These are phyloP conservation scores for Pogonognathellus flavescens DNA, from an alignment of 1,140 invertebrate genomes.

Conservation along the genomic window DNA sequence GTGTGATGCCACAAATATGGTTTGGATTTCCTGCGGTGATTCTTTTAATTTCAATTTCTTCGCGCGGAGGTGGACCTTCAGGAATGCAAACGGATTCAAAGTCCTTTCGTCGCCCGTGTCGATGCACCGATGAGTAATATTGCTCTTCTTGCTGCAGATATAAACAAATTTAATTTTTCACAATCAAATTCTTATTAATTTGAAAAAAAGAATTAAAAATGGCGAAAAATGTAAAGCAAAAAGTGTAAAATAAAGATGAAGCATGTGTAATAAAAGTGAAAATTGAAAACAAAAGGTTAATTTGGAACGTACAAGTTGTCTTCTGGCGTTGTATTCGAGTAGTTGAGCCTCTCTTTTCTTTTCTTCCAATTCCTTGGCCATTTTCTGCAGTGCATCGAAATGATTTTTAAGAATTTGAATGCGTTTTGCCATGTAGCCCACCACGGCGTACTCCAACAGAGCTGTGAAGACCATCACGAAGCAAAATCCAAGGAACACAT, in stretches of 20 bases:
- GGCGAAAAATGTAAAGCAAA: background rate
- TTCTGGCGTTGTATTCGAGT: conserved; percentile 14
- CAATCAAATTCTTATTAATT: too few species aligned
- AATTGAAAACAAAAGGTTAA: too few species aligned
- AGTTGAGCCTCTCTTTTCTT: conserved; percentile 39
- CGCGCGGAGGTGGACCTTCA: background rate
- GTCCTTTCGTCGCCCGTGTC: conserved; percentile 43
- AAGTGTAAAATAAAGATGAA: too few species aligned
- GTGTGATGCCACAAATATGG: conserved; percentile 72
- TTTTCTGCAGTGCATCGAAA: conserved; percentile 86
- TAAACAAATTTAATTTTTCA: too few species aligned
- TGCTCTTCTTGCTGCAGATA: conserved; percentile 3
- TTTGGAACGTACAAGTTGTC: conserved; percentile 25
- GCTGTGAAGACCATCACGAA: conserved; percentile 74
- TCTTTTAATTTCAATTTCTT: conserved; percentile 54
- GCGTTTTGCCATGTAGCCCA: conserved; percentile 94
- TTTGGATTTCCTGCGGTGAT: conserved; percentile 68
- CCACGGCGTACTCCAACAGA: conserved; percentile 84
- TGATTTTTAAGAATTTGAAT: conserved; percentile 94
- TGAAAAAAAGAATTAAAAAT: background rate
- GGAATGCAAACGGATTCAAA: conserved; percentile 15
- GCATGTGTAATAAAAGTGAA: too few species aligned
- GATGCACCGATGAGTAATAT: conserved; percentile 25
- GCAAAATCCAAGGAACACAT: conserved; percentile 75
- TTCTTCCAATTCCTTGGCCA: conserved; percentile 83